Evolutionary conservation across 2,888 invertebrate species (phyloP), one percentile per base, ranked within the genome.

Genomic region (Lasioglossum vierecki): DNA sequence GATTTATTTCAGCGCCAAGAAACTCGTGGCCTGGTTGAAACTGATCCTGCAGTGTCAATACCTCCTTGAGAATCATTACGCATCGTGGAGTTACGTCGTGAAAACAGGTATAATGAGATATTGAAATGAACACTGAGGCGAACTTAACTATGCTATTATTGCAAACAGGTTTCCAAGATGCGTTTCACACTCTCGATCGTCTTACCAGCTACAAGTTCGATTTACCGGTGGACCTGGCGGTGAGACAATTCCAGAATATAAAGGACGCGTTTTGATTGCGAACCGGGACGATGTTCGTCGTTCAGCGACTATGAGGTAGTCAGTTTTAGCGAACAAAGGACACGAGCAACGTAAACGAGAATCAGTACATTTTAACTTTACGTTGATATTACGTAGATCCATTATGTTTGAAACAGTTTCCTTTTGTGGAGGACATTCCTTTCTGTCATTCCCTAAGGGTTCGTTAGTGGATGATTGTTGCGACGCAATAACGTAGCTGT

Each of bases 221-320:
- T 94, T 96, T 99, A 93, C 99, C 99, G 0, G 98, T 99, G 26
- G 99, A 99, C 95, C 96, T 99, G 92, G 99, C 99, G 66, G 97
- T 99, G 68, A 97, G 99, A 93, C 99, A 99, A 93, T 99, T 99
- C 94, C 98, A 98, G 94, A 99, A 99, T 96, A 99, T 99, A 95
- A 99, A 98, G 96, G 99, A 99, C 96, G 99, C 95, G 84, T 95
- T 95, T 88, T 95, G 92, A 94, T 91, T 76, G 63, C 75, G 5
- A 72, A 66, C 74, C 76, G 68, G 46, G 30, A 60, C 71, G 18
- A 49, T n/a, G 41, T 68, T 79, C 41, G 30, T 26, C 66, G 11
- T 35, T 57, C 76, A 39, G 30, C 30, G 70, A 57, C 46, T 57
- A 85, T 66, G 44, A 76, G 76, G 41, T 85, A 79, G 76, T 79